Evolutionary conservation across 2,888 invertebrate species (phyloP).

Genomic region (Salticus scenicus): DNA sequence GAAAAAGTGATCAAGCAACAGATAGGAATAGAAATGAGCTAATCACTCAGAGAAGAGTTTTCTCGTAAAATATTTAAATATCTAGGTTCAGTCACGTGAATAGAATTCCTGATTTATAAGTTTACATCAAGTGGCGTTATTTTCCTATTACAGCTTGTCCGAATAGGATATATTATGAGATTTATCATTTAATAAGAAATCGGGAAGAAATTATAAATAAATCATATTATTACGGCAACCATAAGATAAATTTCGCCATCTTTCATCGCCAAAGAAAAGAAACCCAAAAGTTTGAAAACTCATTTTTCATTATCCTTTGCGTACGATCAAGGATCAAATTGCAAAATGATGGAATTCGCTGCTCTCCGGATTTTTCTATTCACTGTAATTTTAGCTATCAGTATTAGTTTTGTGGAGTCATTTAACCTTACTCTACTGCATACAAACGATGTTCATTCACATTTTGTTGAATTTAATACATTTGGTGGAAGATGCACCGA

Average conservation of each 20-base stretch:
- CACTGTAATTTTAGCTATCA: not conserved
- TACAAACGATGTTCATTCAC: conserved; percentile 93
- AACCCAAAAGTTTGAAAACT: not conserved
- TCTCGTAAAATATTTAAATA: too few species aligned
- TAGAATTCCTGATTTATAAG: too few species aligned
- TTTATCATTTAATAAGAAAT: too few species aligned
- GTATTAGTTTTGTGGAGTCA: not conserved
- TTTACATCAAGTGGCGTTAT: too few species aligned
- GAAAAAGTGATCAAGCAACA: too few species aligned
- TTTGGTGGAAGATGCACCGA: conserved; percentile 80
- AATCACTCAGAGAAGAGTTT: too few species aligned
- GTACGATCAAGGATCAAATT: too few species aligned
- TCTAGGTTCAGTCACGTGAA: too few species aligned
- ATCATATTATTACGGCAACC: conserved; percentile 1
- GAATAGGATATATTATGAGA: too few species aligned
- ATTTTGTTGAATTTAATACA: conserved; percentile 86
- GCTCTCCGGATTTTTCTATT: not conserved
- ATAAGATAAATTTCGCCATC: not conserved
- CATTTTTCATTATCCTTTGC: not conserved
- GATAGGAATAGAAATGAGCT: too few species aligned
- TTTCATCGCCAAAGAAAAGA: not conserved
- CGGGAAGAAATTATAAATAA: too few species aligned
- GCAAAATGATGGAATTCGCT: not conserved
- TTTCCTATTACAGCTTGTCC: too few species aligned
- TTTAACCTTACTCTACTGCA: conserved; percentile 85